These are phyloP conservation scores for Coregonus suidteri DNA, from an alignment of 2,797 vertebrate species.

Conservation along the genomic window DNA sequence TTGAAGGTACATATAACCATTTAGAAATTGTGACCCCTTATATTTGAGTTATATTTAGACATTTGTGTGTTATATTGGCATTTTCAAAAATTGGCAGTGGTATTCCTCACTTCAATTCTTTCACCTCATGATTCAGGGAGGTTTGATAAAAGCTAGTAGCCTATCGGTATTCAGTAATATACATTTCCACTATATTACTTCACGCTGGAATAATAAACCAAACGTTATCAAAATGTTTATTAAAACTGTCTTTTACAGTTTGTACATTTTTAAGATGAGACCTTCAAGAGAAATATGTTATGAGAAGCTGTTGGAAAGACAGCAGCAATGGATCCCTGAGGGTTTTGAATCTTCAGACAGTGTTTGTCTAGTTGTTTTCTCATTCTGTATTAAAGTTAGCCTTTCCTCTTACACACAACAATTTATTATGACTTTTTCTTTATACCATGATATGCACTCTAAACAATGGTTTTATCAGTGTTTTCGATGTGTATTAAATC, in stretches of 20 bases:
- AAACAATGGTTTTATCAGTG: conserved; percentile 19
- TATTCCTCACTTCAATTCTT: not conserved
- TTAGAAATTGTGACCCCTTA: not conserved
- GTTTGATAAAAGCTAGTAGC: not conserved
- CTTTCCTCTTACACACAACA: conserved; percentile 19
- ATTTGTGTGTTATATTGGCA: conserved; percentile 23
- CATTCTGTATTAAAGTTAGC: not conserved
- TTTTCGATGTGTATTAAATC: conserved; percentile 67
- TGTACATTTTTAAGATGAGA: not conserved
- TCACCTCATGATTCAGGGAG: not conserved
- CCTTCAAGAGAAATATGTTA: not conserved
- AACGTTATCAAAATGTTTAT: not conserved
- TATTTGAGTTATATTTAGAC: conserved; percentile 57
- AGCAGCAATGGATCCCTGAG: not conserved
- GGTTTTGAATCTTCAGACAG: not conserved
- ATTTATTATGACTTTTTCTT: conserved; percentile 48
- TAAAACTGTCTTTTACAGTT: not conserved
- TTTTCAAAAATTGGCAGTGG: not conserved
- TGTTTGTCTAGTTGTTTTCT: not conserved
- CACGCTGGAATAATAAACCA: not conserved
- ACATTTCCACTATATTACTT: not conserved
- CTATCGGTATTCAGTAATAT: not conserved
- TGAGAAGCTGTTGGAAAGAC: not conserved
- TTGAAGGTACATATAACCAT: not conserved
- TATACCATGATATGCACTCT: conserved; percentile 3